Evolutionary conservation across 2,888 invertebrate species (phyloP).

Genomic region (Caenorhabditis doughertyi): DNA sequence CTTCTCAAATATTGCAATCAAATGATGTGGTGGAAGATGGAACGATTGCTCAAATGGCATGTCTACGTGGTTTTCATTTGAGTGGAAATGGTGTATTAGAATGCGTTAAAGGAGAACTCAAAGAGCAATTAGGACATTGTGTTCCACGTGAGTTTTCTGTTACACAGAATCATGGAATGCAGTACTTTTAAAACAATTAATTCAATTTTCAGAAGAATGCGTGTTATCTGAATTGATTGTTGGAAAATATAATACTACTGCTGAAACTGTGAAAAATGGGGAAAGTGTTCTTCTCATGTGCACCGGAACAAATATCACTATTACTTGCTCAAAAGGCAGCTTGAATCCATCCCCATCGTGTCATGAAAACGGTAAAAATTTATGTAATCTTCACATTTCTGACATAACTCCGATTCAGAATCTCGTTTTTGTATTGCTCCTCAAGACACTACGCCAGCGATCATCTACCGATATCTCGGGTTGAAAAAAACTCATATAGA

Average conservation of each 20-base stretch:
- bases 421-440: constrained; percentile 74
- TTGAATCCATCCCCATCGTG: constrained; percentile 67
- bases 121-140: constrained; percentile 74
- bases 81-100: constrained; percentile 73
- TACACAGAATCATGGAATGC: too few relatives aligned
- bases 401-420: too few relatives aligned
- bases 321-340: constrained; percentile 67
- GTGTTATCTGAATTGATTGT: constrained; percentile 58
- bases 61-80: constrained; percentile 69
- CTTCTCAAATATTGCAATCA: constrained; percentile 78
- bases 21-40: constrained; percentile 78
- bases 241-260: constrained; percentile 62
- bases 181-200: too few relatives aligned
- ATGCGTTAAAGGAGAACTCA: constrained; percentile 74
- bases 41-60: constrained; percentile 72
- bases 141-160: constrained; percentile 76
- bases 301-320: constrained; percentile 61
- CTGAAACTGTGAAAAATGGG: constrained; percentile 64
- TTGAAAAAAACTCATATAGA: constrained; percentile 66
- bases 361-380: constrained; percentile 64
- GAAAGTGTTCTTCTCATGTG: constrained; percentile 63
- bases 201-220: constrained; percentile 68
- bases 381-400: too few relatives aligned
- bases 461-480: constrained; percentile 72
- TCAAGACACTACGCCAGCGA: constrained; percentile 72